Evolutionary conservation across 1,140 invertebrate genomes (phyloP).

Genomic region (Trinorchestia longiramus): DNA sequence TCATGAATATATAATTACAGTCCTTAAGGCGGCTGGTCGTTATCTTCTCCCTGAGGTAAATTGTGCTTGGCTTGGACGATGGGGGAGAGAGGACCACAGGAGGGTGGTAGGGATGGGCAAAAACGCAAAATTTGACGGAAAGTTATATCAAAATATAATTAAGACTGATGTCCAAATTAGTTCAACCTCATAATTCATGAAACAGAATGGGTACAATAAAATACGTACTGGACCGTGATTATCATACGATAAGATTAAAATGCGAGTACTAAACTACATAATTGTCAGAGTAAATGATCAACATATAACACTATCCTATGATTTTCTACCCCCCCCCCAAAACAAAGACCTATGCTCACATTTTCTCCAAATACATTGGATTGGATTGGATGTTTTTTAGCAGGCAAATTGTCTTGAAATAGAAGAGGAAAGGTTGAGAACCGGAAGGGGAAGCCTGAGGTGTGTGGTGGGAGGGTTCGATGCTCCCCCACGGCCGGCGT

Average conservation of each 20-base stretch:
- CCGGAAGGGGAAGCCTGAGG: background rate
- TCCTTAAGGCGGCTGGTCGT: slow-evolving; percentile 35
- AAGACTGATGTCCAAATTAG: no score
- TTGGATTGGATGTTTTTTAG: background rate
- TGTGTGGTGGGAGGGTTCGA: no score
- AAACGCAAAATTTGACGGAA: background rate
- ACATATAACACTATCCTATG: no score
- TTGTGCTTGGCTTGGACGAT: background rate
- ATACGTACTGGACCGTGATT: no score
- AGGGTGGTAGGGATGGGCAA: background rate
- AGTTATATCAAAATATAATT: no score
- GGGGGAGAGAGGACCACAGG: background rate
- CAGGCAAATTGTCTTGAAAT: background rate
- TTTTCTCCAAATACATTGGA: background rate
- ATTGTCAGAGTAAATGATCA: no score
- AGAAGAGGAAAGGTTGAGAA: background rate
- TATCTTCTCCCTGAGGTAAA: slow-evolving; percentile 3
- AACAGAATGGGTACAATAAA: no score
- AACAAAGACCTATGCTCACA: background rate
- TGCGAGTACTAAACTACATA: no score
- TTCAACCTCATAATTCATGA: no score
- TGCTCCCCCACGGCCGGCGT: background rate
- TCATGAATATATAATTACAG: slow-evolving; percentile 50
- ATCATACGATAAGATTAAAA: no score
- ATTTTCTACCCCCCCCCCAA: background rate